Evolutionary conservation across 1,140 invertebrate species (phyloP).

Genomic region (Periplaneta americana): DNA sequence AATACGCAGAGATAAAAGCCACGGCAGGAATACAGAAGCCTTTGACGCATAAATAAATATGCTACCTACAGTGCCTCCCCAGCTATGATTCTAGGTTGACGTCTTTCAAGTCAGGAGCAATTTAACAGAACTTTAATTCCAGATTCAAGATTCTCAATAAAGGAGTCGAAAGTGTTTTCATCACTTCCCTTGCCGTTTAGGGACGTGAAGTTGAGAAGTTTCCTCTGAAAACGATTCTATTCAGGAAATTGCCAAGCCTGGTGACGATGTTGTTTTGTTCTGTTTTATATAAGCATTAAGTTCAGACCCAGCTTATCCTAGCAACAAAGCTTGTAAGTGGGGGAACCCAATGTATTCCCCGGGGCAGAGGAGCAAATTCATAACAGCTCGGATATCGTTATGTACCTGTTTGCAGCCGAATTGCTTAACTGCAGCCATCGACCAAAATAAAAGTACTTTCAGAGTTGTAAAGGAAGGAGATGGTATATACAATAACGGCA

Average conservation of each 20-base stretch:
- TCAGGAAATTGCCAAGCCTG: not conserved
- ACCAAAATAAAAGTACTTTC: no score
- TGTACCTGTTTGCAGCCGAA: not conserved
- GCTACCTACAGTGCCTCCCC: no score
- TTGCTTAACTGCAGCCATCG: no score
- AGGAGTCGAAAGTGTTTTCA: not conserved
- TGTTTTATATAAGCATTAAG: not conserved
- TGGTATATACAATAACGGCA: no score
- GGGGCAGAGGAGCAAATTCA: not conserved
- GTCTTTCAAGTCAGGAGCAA: no score
- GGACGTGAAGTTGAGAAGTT: not conserved
- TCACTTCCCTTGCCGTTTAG: not conserved
- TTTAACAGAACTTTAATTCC: not conserved
- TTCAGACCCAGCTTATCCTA: not conserved
- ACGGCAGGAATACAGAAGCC: no score
- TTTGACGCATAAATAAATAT: no score
- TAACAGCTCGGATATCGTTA: not conserved
- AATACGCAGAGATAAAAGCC: no score
- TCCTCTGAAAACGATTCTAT: not conserved
- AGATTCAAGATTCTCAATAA: not conserved
- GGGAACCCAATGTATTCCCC: not conserved
- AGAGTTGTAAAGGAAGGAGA: no score
- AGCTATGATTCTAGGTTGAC: no score
- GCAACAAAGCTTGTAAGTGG: not conserved
- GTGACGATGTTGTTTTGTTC: not conserved